A percentile compares a stretch with the other conserved stretches of the same genome.
Evolutionary conservation across 2,113 vertebrate species (phyloP).

Genomic region (Paradoxurus hermaphroditus): DNA sequence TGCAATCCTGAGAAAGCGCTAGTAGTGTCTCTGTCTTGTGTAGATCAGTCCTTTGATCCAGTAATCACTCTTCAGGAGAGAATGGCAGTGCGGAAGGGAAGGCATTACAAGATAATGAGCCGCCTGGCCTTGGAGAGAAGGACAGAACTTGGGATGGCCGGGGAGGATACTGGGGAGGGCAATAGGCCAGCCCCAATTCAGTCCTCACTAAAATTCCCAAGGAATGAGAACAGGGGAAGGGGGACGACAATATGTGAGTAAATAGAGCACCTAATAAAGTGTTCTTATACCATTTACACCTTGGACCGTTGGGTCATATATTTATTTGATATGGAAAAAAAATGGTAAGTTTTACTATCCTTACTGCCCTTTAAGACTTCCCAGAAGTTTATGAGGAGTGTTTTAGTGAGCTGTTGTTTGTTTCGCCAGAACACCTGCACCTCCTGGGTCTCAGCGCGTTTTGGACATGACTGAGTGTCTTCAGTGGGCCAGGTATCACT

Average conservation of each 20-base stretch:
- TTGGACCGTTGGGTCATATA: background rate
- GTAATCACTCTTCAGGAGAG: background rate
- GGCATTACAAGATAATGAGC: background rate
- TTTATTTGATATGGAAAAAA: background rate
- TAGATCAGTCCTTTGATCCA: background rate
- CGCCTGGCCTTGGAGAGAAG: background rate
- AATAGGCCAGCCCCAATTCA: background rate
- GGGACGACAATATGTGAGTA: background rate
- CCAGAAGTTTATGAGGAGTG: background rate
- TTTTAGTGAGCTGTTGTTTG: conserved; percentile 47
- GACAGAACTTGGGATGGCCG: background rate
- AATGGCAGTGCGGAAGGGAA: background rate
- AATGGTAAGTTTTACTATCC: background rate
- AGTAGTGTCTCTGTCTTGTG: background rate
- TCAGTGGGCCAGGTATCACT: conserved; percentile 85
- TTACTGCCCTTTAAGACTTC: background rate
- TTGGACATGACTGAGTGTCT: conserved; percentile 82
- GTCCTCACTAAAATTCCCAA: background rate
- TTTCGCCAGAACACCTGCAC: conserved; percentile 4
- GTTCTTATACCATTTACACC: background rate
- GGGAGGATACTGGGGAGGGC: background rate
- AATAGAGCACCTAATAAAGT: background rate
- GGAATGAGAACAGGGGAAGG: background rate
- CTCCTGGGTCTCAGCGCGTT: background rate
- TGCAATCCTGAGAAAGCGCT: background rate